phyloP scores from a whole-genome alignment of 2,888 invertebrate genomes.

The Entomobrya multifasciata region DNA sequence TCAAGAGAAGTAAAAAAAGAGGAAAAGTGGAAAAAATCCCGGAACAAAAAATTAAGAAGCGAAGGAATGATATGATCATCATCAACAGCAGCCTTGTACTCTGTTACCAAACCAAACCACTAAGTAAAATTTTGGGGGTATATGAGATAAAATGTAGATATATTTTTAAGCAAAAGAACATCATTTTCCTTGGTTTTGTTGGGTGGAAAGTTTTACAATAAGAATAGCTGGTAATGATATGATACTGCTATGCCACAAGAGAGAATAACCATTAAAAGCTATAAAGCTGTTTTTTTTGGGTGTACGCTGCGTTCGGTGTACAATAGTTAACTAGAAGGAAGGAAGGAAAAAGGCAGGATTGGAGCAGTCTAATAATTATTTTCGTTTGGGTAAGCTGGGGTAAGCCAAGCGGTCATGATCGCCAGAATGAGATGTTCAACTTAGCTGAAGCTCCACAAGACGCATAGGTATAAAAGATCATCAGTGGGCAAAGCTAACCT shows the following conservation, averaged over 20 bases:
- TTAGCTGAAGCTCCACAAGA: too few species aligned
- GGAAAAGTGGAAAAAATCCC: neutral
- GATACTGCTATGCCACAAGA: constrained; percentile 41
- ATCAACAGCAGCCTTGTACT: too few species aligned
- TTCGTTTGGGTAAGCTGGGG: neutral
- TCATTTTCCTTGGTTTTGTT: neutral
- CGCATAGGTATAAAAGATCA: neutral
- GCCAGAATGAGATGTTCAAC: too few species aligned
- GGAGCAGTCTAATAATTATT: constrained; percentile 56
- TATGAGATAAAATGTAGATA: too few species aligned
- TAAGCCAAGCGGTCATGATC: neutral
- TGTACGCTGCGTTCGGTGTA: neutral
- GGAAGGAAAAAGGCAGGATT: too few species aligned
- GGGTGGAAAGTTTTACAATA: neutral
- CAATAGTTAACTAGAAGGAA: too few species aligned
- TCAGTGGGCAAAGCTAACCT: neutral
- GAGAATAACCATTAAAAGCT: constrained; percentile 39
- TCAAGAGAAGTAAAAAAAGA: neutral
- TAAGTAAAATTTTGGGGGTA: too few species aligned
- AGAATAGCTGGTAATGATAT: neutral
- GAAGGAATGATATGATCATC: too few species aligned
- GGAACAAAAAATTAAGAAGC: neutral
- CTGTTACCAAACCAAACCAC: too few species aligned
- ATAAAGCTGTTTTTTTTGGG: neutral
- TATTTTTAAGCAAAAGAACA: neutral